phyloP scores from a whole-genome alignment of 2,113 vertebrate species.

The Diphyllodes magnificus region DNA sequence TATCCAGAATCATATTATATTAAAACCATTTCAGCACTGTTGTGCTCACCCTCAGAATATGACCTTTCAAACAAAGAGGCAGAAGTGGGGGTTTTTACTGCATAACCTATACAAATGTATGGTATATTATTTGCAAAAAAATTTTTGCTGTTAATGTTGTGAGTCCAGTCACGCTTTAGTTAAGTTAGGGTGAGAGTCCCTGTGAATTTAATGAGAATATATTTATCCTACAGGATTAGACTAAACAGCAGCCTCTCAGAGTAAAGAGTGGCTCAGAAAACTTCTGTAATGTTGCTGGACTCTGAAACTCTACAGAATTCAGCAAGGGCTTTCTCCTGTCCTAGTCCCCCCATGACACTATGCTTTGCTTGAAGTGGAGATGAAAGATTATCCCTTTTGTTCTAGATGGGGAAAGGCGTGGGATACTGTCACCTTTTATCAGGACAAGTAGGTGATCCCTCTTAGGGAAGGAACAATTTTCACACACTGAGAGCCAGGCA shows the following conservation, averaged over 20 bases:
- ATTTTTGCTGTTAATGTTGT: not conserved
- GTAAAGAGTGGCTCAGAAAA: not conserved
- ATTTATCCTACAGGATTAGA: not conserved
- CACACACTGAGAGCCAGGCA: not conserved
- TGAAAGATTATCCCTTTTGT: not conserved
- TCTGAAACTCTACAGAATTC: not conserved
- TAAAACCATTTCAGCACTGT: not conserved
- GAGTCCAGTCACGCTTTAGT: not conserved
- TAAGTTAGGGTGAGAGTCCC: not conserved
- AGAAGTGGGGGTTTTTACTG: not conserved
- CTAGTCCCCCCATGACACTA: not conserved
- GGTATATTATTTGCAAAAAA: not conserved
- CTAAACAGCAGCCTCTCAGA: not conserved
- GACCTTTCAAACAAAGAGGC: not conserved
- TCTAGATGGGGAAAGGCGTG: not conserved
- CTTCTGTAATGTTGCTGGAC: not conserved
- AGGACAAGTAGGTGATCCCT: constrained; percentile 15
- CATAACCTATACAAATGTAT: not conserved
- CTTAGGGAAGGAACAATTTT: not conserved
- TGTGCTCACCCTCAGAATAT: not conserved
- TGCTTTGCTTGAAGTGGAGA: accelerated
- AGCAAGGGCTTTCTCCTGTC: not conserved
- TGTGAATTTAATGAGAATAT: not conserved
- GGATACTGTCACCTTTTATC: not conserved
- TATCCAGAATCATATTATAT: not conserved